Evolutionary conservation across 2,797 vertebrate genomes (phyloP).

Genomic region (Smutsia gigantea): DNA sequence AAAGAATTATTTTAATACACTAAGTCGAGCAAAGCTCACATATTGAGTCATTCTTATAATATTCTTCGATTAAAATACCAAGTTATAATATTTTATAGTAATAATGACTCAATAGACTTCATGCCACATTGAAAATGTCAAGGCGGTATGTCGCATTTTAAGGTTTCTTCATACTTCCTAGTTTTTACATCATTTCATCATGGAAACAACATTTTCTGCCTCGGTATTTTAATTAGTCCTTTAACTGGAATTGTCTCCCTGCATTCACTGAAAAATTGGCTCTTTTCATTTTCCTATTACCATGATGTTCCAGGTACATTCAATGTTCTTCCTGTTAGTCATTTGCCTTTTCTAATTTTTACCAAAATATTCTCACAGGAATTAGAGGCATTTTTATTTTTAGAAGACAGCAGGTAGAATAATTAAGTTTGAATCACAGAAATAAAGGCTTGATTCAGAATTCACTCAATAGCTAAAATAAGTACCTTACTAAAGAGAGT

Average conservation of each 20-base stretch:
- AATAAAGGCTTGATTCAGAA: constrained; percentile 45
- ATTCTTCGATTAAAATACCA: constrained; percentile 73
- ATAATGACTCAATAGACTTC: constrained; percentile 12
- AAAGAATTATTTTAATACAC: constrained; percentile 71
- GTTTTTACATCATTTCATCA: constrained; percentile 25
- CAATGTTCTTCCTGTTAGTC: constrained; percentile 64
- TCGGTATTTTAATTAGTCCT: constrained; percentile 64
- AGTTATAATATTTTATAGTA: constrained; percentile 58
- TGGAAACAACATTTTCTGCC: constrained; percentile 31
- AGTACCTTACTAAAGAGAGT: neutral
- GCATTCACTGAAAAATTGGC: constrained; percentile 8
- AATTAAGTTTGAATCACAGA: constrained; percentile 67
- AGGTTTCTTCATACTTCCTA: constrained; percentile 36
- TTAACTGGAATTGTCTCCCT: constrained; percentile 32
- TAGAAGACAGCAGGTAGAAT: constrained; percentile 56
- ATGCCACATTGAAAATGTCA: constrained; percentile 39
- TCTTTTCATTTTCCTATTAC: constrained; percentile 51
- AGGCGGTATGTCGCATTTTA: neutral
- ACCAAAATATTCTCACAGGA: constrained; percentile 53
- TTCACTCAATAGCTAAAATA: constrained; percentile 56
- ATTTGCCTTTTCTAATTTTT: constrained; percentile 68
- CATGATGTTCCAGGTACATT: constrained; percentile 53
- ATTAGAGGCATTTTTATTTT: constrained; percentile 70
- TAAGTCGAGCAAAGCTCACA: constrained; percentile 46
- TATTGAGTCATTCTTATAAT: constrained; percentile 52